A percentile compares a stretch with the other conserved stretches of the same genome.
These are phyloP conservation scores for Drosophila hamatofila DNA, from an alignment of 2,888 invertebrate genomes.

Conservation along the genomic window DNA sequence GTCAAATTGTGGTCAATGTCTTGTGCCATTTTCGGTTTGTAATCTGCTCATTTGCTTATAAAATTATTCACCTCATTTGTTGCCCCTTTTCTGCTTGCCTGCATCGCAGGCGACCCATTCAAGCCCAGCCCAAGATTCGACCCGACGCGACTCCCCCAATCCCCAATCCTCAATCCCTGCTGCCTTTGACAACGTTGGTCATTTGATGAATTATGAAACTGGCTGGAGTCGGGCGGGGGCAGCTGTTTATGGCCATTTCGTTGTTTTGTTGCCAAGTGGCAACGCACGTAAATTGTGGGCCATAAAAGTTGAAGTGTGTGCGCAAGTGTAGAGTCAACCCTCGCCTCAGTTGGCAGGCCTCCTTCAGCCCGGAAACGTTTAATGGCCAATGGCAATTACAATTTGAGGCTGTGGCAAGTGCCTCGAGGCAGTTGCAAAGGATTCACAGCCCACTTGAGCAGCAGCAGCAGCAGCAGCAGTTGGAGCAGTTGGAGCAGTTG, in stretches of 20 bases:
- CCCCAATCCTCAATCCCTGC: no score
- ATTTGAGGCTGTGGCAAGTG: slow-evolving; percentile 49
- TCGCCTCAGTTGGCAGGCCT: background rate
- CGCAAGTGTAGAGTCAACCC: slow-evolving; percentile 44
- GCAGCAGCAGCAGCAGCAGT: slow-evolving; percentile 30
- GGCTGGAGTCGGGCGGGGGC: slow-evolving; percentile 26
- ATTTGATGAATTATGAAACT: slow-evolving; percentile 65
- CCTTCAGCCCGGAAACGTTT: slow-evolving; percentile 49
- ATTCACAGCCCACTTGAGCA: slow-evolving; percentile 49
- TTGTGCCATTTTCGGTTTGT: slow-evolving; percentile 75
- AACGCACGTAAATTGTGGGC: slow-evolving; percentile 66
- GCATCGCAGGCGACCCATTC: slow-evolving; percentile 20
- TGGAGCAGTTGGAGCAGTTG: slow-evolving; percentile 28
- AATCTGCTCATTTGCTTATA: slow-evolving; percentile 81
- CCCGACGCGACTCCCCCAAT: background rate
- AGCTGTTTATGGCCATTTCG: slow-evolving; percentile 72
- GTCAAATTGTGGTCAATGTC: slow-evolving; percentile 64
- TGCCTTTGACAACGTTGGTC: slow-evolving; percentile 54
- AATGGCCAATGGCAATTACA: slow-evolving; percentile 66
- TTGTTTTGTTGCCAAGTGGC: slow-evolving; percentile 61
- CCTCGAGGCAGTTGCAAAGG: slow-evolving; percentile 41
- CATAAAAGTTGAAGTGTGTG: slow-evolving; percentile 68
- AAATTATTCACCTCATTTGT: slow-evolving; percentile 84
- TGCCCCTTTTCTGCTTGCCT: slow-evolving; percentile 80
- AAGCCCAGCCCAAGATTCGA: background rate